A percentile compares a stretch with the other conserved stretches of the same genome.
Conservation (phyloP, 2,113 vertebrate species). For the Spea multiplicata region DNA sequence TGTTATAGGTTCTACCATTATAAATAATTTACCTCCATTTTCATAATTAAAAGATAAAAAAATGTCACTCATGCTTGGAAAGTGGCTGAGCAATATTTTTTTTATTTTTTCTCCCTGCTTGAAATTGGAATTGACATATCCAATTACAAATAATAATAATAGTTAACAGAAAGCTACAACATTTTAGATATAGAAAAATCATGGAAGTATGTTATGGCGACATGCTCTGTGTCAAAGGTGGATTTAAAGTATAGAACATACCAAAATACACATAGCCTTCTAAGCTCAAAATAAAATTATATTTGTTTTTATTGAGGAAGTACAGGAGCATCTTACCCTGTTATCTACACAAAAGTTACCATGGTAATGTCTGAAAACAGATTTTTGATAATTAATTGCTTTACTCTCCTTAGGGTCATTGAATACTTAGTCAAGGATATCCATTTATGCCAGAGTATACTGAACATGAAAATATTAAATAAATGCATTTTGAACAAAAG, state of each 20-base stretch:
- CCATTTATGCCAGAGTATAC: slow-evolving; percentile 36
- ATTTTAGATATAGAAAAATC: too few relatives aligned
- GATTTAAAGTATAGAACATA: neutral
- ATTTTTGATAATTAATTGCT: slow-evolving; percentile 44
- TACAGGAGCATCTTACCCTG: slow-evolving; percentile 44
- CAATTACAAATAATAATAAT: too few relatives aligned
- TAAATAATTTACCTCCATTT: too few relatives aligned
- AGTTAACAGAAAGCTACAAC: too few relatives aligned
- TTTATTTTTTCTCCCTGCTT: too few relatives aligned
- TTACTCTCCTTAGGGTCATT: slow-evolving; percentile 24
- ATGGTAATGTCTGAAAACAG: slow-evolving; percentile 39
- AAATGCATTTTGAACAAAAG: slow-evolving; percentile 41
- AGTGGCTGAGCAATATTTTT: too few relatives aligned
- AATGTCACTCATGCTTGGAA: too few relatives aligned
- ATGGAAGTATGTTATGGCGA: too few relatives aligned
- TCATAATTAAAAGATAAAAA: too few relatives aligned
- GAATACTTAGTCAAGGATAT: slow-evolving; percentile 47
- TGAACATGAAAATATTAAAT: slow-evolving; percentile 45
- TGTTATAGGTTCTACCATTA: too few relatives aligned
- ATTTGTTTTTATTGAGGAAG: slow-evolving; percentile 36
- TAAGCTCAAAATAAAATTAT: slow-evolving; percentile 33
- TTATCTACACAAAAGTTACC: slow-evolving; percentile 38
- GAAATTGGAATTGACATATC: too few relatives aligned
- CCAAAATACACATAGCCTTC: slow-evolving; percentile 5
- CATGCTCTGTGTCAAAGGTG: too few relatives aligned